phyloP scores from a whole-genome alignment of 1,140 invertebrate genomes.

The Cotesia typhae region DNA sequence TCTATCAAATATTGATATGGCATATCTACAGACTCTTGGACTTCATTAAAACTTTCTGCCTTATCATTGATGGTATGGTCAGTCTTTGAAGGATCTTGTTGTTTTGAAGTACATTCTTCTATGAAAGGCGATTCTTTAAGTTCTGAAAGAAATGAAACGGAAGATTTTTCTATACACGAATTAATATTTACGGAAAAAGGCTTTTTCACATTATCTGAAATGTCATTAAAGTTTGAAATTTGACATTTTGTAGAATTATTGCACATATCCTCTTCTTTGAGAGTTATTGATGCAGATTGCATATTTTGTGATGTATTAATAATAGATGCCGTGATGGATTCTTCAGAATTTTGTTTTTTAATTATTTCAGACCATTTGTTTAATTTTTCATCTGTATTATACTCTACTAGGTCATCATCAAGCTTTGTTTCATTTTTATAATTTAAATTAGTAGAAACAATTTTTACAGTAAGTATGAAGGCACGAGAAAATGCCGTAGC shows the following conservation, averaged over 20 bases:
- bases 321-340: not conserved
- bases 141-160: conserved; percentile 11
- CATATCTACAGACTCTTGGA: conserved; percentile 49
- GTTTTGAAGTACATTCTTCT: conserved; percentile 23
- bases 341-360: not conserved
- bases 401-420: conserved; percentile 5
- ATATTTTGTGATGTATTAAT: not conserved
- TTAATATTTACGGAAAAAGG: not conserved
- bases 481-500: conserved; percentile 53
- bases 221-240: too few species aligned
- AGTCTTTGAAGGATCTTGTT: not conserved
- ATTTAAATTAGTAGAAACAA: not conserved
- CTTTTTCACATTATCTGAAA: not conserved
- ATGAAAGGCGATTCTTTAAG: conserved; percentile 16
- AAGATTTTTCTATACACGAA: not conserved
- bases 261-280: conserved; percentile 6
- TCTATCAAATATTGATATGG: conserved; percentile 60
- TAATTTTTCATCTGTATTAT: not conserved
- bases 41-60: conserved; percentile 21
- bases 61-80: not conserved
- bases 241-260: not conserved
- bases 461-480: conserved; percentile 57
- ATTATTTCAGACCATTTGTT: not conserved
- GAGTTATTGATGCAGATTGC: not conserved
- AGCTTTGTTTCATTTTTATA: not conserved